Base-by-base conservation (phyloP, 2,888 invertebrate species). In the Amphipoea lucens region DNA sequence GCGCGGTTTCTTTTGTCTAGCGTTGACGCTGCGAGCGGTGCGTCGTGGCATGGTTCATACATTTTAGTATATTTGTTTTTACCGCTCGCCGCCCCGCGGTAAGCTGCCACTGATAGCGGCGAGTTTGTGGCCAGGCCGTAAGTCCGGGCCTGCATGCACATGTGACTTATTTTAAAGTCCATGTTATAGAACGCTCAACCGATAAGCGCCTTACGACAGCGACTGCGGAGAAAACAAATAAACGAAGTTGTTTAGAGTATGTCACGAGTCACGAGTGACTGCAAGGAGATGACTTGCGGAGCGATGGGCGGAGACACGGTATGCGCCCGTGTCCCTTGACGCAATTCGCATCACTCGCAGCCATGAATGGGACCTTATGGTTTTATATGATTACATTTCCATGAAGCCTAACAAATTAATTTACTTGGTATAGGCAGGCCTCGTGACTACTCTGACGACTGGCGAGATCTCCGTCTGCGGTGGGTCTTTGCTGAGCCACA, bases 381-480 rank as follows among this genome's bases (percentile, higher is more conserved):
- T 48, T 48, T 29, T 48, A 12, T 68, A 29, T 4, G 45, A 67
- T 45, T 29, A 29, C 29, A 29, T 29, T 74, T 51, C n/a, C 9
- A n/a, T 63, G 23, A 70, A 42, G 9, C 48, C 6, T 51, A 17
- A 36, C 1, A 3, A 66, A 11, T 54, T 12, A 4, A n/a, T 48
- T 57, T 57, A 1, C 17, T 17, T 51, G 48, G 11, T 45, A 6
- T 71, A 89, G 91, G 90, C 86, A 7, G 91, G 91, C 17, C 71
- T 90, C 4, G 71, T 91, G 60, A 83, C 90, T 36, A 75, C 78
- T 1, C 65, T 91, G n/a, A 75, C 70, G 0, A 74, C 75, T 1
- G 87, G 81, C 2, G 57, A 74, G 36, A 86, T 79, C 0, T 91
- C 91, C 0, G 76, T 89, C 5, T 91, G 91, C 69, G 89, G 91